phyloP scores from a whole-genome alignment of 2,888 invertebrate species.

The Caprella mutica region DNA sequence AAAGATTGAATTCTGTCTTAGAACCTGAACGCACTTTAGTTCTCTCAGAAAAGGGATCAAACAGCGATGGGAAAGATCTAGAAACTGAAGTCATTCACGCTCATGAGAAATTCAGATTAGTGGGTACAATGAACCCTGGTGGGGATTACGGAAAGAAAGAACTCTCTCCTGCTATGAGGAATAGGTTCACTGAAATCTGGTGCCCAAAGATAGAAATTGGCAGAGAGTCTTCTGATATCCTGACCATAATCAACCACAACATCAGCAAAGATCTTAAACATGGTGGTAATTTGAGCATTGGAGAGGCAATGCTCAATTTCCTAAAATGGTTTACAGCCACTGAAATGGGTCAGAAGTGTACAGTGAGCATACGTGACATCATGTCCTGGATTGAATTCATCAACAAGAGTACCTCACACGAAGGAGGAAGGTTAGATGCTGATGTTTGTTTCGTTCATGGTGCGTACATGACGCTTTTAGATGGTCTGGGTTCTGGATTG shows the following conservation, averaged over 20 bases:
- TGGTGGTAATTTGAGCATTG: slow-evolving; percentile 39
- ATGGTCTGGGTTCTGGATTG: slow-evolving; percentile 76
- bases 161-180: slow-evolving; percentile 58
- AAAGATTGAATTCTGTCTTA: slow-evolving; percentile 88
- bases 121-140: slow-evolving; percentile 99
- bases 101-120: slow-evolving; percentile 64
- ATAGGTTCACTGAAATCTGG: slow-evolving; percentile 88
- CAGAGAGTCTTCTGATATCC: slow-evolving; percentile 61
- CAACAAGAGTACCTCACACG: slow-evolving; percentile 48
- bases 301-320: slow-evolving; percentile 23
- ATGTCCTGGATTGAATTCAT: slow-evolving; percentile 86
- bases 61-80: slow-evolving; percentile 30
- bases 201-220: slow-evolving; percentile 32
- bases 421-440: slow-evolving; percentile 35
- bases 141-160: slow-evolving; percentile 99
- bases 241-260: slow-evolving; percentile 38
- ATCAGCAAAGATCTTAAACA: slow-evolving; percentile 40
- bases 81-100: slow-evolving; percentile 52
- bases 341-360: slow-evolving; percentile 47
- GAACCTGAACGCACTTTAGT: slow-evolving; percentile 84
- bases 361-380: slow-evolving; percentile 80
- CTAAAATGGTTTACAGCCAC: slow-evolving; percentile 21
- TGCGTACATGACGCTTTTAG: slow-evolving; percentile 77
- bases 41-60: slow-evolving; percentile 74
- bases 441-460: slow-evolving; percentile 68